phyloP scores from a whole-genome alignment of 2,797 vertebrate species.

The Micropoecilia bifurca region DNA sequence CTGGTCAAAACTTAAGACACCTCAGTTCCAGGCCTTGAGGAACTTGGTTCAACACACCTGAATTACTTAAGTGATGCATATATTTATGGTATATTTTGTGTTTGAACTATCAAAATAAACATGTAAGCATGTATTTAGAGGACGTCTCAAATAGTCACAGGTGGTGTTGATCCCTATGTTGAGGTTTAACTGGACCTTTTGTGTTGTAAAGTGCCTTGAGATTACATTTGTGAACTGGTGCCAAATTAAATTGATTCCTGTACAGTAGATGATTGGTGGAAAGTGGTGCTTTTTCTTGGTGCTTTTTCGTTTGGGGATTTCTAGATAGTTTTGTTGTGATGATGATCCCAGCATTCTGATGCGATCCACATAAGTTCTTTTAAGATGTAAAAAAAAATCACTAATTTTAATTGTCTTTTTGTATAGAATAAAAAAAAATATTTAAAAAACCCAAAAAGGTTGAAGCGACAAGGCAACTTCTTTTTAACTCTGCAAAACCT shows the following conservation, averaged over 20 bases:
- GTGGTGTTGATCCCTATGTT: neutral
- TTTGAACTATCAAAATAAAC: neutral
- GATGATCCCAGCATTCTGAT: neutral
- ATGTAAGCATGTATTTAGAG: neutral
- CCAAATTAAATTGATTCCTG: neutral
- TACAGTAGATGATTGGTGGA: neutral
- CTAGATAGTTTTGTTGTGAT: neutral
- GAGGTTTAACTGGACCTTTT: neutral
- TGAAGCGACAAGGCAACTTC: neutral
- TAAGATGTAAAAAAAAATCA: neutral
- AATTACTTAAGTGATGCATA: no score
- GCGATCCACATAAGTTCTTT: neutral
- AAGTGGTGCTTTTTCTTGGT: neutral
- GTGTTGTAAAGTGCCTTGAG: neutral
- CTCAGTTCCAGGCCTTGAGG: neutral
- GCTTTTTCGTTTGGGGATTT: neutral
- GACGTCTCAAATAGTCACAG: neutral
- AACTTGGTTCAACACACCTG: no score
- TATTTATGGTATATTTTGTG: neutral
- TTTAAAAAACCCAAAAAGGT: neutral
- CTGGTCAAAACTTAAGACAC: neutral
- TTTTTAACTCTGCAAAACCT: neutral
- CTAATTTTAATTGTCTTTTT: neutral
- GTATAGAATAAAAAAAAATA: neutral
- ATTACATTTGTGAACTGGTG: neutral